phyloP scores from a whole-genome alignment of 2,888 invertebrate genomes.

The Calliopum simillimum region DNA sequence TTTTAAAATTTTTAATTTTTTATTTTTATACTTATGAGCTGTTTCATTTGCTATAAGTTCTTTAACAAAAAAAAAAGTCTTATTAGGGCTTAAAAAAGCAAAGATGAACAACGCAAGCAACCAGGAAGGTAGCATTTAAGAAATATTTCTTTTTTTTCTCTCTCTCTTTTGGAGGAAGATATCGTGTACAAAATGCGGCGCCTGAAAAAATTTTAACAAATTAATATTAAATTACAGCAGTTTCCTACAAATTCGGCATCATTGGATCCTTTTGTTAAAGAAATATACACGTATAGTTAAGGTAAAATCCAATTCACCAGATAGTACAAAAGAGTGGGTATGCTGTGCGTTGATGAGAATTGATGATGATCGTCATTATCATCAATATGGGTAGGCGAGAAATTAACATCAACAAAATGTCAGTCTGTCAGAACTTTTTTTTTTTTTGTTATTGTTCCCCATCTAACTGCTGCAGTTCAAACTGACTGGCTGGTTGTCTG shows the following conservation, averaged over 20 bases:
- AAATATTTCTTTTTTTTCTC: no score
- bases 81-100: no score
- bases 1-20: no score
- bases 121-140: no score
- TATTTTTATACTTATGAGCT: no score
- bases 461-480: slow-evolving; percentile 17
- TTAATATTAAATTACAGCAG: slow-evolving; percentile 62
- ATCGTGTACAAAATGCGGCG: slow-evolving; percentile 47
- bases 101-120: no score
- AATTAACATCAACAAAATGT: slow-evolving; percentile 50
- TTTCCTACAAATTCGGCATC: slow-evolving; percentile 30
- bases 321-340: not conserved
- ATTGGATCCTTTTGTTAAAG: not conserved
- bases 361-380: slow-evolving; percentile 27
- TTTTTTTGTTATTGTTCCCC: slow-evolving; percentile 27
- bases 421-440: slow-evolving; percentile 44
- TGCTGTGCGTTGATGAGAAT: slow-evolving; percentile 17
- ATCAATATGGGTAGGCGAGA: slow-evolving; percentile 43
- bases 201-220: slow-evolving; percentile 59
- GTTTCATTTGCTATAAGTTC: no score
- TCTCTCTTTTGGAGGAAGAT: no score
- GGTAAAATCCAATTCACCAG: not conserved
- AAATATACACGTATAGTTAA: not conserved
- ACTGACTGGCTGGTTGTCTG: slow-evolving; percentile 15
- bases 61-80: no score